phyloP scores from a whole-genome alignment of 2,113 vertebrate species.

The Python bivittatus region DNA sequence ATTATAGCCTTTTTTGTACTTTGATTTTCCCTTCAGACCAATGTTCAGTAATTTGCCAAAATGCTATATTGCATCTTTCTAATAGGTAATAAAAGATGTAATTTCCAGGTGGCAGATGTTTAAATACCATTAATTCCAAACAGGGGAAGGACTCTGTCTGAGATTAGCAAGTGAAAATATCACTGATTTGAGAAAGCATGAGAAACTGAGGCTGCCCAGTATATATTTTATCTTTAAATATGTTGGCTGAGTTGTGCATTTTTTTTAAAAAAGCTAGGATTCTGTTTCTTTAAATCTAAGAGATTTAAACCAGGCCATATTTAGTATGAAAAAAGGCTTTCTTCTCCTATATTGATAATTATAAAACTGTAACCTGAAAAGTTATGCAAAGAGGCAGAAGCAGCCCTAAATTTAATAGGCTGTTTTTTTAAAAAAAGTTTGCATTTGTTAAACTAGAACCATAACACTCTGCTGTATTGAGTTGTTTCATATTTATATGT shows the following conservation, averaged over 20 bases:
- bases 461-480: neutral
- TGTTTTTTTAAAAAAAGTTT: neutral
- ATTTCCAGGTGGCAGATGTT: conserved; percentile 3
- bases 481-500: neutral
- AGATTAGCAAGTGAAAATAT: neutral
- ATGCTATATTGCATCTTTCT: neutral
- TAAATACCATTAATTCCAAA: conserved; percentile 19
- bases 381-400: neutral
- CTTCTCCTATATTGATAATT: neutral
- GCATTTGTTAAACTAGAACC: neutral
- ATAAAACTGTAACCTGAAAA: neutral
- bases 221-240: conserved; percentile 9
- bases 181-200: neutral
- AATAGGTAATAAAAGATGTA: conserved; percentile 21
- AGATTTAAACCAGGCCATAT: neutral
- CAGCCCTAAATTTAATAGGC: neutral
- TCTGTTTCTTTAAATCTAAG: neutral
- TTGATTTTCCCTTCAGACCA: neutral
- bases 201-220: neutral
- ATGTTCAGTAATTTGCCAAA: conserved; percentile 1
- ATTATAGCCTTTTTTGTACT: neutral
- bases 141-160: neutral
- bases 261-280: neutral
- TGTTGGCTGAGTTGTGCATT: neutral
- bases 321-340: neutral